Base-by-base conservation (phyloP, 2,888 invertebrate species). In the Metallyticus violacea region DNA sequence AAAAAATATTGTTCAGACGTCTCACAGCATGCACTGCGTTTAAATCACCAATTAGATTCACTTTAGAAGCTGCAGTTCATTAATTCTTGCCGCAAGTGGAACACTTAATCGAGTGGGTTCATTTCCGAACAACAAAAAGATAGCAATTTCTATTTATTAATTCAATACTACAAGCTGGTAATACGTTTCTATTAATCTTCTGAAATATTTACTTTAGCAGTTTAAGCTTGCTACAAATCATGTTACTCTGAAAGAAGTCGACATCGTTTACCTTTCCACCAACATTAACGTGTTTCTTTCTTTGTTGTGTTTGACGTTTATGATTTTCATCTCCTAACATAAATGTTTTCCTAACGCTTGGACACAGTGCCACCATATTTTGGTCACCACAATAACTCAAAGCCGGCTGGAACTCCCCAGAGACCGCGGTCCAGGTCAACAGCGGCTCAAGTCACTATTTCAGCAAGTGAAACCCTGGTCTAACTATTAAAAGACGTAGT, bases 331-430 rank as follows among this genome's bases (percentile, higher is more conserved):
- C 25, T 28, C 82, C 76, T 9, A 76, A 26, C 82, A 22, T 76
- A 62, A 76, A 82, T 82, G 82, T 82, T 26, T 25, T 26, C 22
- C 62, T 26, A 81, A 26, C 25, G 62, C 81, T 62, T 81, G 81
- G 26, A 26, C 26, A 82, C 1, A 28, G 81, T 76, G 82, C 76
- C 82, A 82, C 76, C 26, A 82, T 40, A 76, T 62, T 82, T 82
- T 82, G 82, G 76, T 22, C 40, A 76, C 26, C 15, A 62, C 82
- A 40, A 82, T 82, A 82, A 76, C 76, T 82, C 82, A 82, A n/a
- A n/a, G 27, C 27, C 26, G 40, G 40, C 40, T 62, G 40, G 40
- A 40, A 40, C 40, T 40, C 40, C 40, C 40, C 40, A 40, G 40
- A 62, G 40, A 62, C 15, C 1, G 15, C 15, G 4, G 15, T 4